phyloP scores from a whole-genome alignment of 1,140 invertebrate species.

The Rhagoletis zephyria region DNA sequence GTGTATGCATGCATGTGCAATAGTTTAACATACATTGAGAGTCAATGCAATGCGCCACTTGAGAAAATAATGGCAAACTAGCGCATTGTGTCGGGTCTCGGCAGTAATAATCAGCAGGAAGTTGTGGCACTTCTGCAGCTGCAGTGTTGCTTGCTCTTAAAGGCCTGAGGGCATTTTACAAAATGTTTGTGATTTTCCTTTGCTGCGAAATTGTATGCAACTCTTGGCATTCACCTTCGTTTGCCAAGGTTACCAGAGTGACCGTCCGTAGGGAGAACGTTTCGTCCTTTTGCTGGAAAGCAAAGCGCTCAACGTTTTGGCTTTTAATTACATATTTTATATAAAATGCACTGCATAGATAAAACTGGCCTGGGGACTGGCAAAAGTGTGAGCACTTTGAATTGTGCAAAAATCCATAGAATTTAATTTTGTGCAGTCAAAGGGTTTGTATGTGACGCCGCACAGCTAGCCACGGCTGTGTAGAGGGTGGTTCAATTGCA shows the following conservation, averaged over 20 bases:
- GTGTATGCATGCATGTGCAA: not conserved
- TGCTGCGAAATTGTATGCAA: not conserved
- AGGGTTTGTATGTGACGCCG: not conserved
- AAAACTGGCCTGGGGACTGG: not conserved
- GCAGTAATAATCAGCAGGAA: conserved; percentile 10
- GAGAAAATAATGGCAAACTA: not conserved
- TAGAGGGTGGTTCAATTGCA: too few relatives aligned
- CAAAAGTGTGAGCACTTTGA: not conserved
- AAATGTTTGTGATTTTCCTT: not conserved
- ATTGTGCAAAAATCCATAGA: not conserved
- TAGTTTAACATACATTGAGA: not conserved
- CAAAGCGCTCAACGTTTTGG: not conserved
- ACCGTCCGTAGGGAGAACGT: not conserved
- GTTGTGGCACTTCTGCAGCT: not conserved
- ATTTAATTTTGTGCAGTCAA: conserved; percentile 16
- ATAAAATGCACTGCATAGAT: not conserved
- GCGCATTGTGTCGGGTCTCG: not conserved
- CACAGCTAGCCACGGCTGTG: not conserved
- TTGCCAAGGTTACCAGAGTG: not conserved
- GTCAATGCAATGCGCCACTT: not conserved
- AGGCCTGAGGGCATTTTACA: not conserved
- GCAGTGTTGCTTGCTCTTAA: not conserved
- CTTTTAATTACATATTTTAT: conserved; percentile 10
- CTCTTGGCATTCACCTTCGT: conserved; percentile 44
- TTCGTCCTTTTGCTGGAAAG: not conserved